A percentile compares a stretch with the other conserved stretches of the same genome.
Conservation (phyloP, 2,888 invertebrate species). For the Thymelicus lineola region DNA sequence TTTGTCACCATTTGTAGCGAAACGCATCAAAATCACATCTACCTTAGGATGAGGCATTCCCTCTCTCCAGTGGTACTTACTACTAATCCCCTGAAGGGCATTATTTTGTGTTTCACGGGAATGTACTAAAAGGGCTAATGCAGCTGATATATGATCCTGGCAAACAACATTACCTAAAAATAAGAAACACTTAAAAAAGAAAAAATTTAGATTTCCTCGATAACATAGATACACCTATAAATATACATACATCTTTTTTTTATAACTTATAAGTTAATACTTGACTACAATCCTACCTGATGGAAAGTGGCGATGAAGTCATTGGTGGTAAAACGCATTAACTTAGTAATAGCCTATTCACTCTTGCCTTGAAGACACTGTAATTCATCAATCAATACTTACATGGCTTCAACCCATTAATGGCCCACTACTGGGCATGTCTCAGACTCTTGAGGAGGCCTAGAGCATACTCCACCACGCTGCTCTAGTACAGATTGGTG, state of each 20-base stretch:
- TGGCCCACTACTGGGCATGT: too few species aligned
- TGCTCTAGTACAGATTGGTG: too few species aligned
- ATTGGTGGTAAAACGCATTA: too few species aligned
- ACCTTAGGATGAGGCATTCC: slow-evolving; percentile 88
- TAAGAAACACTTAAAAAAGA: slow-evolving; percentile 20
- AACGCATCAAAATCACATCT: slow-evolving; percentile 89
- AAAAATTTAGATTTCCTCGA: background rate
- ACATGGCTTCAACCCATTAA: slow-evolving; percentile 95
- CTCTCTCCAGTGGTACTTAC: slow-evolving; percentile 89
- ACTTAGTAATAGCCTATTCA: too few species aligned
- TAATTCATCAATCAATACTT: slow-evolving; percentile 59
- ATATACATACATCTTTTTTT: too few species aligned
- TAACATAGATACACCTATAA: background rate
- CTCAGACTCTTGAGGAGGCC: too few species aligned
- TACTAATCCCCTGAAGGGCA: slow-evolving; percentile 63
- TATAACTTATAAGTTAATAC: too few species aligned
- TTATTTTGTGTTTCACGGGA: slow-evolving; percentile 79
- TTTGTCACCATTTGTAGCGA: slow-evolving; percentile 90
- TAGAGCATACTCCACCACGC: too few species aligned
- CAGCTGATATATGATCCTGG: slow-evolving; percentile 85
- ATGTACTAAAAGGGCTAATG: slow-evolving; percentile 85
- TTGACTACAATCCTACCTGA: too few species aligned
- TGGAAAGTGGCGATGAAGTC: too few species aligned
- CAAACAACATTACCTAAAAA: slow-evolving; percentile 88
- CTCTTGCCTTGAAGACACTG: too few species aligned